These are phyloP conservation scores for Carollia perspicillata DNA, from an alignment of 2,113 vertebrate species.

Conservation along the genomic window DNA sequence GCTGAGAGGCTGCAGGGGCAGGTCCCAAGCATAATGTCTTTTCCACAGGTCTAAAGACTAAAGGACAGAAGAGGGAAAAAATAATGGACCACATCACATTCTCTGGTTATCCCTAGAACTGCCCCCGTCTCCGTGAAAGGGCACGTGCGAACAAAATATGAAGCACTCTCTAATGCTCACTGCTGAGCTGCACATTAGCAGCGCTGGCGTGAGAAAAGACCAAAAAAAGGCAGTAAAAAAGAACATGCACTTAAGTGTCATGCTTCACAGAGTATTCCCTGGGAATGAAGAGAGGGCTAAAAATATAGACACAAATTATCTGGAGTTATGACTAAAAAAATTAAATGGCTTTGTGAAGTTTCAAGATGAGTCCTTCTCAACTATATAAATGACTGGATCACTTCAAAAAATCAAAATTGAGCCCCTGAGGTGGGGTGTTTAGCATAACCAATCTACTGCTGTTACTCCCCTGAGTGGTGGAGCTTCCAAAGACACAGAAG, in stretches of 20 bases:
- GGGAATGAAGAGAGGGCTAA: not conserved
- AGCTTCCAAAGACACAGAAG: slow-evolving; percentile 27
- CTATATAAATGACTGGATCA: slow-evolving; percentile 49
- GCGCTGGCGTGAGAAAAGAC: not conserved
- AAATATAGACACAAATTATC: slow-evolving; percentile 50
- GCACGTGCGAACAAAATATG: not conserved
- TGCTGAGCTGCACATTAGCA: not conserved
- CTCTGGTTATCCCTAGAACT: not conserved
- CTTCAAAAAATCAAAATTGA: slow-evolving; percentile 46
- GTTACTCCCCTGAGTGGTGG: slow-evolving; percentile 53
- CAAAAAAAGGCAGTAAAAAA: not conserved
- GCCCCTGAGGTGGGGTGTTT: slow-evolving; percentile 48
- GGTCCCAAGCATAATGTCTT: slow-evolving; percentile 84
- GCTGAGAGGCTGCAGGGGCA: slow-evolving; percentile 84
- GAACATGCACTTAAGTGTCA: not conserved
- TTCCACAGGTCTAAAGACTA: slow-evolving; percentile 90
- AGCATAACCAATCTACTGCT: slow-evolving; percentile 72
- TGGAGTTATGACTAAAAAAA: slow-evolving; percentile 57
- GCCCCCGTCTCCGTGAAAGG: not conserved
- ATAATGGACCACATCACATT: not conserved
- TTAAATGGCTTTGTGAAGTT: slow-evolving; percentile 58
- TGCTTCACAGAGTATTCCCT: not conserved
- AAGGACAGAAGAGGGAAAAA: slow-evolving; percentile 13
- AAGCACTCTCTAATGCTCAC: not conserved
- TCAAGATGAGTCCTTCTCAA: slow-evolving; percentile 46